phyloP scores from a whole-genome alignment of 2,113 vertebrate genomes.

The Carassius carassius region DNA sequence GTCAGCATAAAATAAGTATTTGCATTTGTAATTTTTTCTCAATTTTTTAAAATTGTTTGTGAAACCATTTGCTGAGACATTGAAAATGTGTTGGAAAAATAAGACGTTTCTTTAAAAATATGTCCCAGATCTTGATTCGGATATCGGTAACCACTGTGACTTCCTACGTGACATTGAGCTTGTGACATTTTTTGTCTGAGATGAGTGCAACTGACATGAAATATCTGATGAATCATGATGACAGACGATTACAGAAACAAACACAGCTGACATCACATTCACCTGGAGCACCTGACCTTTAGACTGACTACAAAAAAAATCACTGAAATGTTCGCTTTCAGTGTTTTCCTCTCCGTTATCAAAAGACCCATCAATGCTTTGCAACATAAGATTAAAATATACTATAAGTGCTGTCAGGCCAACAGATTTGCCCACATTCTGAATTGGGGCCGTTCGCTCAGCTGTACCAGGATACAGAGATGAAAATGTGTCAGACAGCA shows the following conservation, averaged over 20 bases:
- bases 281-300: neutral
- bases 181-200: neutral
- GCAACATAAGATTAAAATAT: neutral
- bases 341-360: neutral
- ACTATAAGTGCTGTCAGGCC: neutral
- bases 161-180: neutral
- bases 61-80: too few relatives aligned
- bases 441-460: constrained; percentile 30
- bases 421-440: constrained; percentile 30
- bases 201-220: neutral
- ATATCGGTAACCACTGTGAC: neutral
- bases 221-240: neutral
- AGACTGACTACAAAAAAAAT: neutral
- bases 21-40: too few relatives aligned
- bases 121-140: too few relatives aligned
- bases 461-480: constrained; percentile 2
- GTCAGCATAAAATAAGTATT: neutral
- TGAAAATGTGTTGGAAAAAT: too few relatives aligned
- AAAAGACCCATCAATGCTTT: neutral
- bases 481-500: constrained; percentile 39
- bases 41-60: too few relatives aligned
- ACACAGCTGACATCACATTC: neutral
- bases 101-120: too few relatives aligned
- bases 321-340: constrained; percentile 8
- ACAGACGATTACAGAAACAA: neutral